phyloP scores from a whole-genome alignment of 2,888 invertebrate species.

The Thera britannica region DNA sequence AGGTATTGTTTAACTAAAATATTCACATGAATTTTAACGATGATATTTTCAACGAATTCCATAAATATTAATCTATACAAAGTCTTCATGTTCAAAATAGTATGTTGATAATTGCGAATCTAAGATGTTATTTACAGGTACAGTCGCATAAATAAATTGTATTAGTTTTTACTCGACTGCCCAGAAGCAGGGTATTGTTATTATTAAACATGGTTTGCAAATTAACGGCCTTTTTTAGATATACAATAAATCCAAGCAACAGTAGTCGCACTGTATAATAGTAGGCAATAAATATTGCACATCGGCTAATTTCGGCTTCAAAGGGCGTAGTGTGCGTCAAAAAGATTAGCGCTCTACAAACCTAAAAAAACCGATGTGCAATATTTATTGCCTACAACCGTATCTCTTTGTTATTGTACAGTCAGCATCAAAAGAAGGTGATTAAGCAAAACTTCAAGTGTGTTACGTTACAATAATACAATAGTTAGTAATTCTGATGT shows the following conservation, averaged over 20 bases:
- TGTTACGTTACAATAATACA: too few relatives aligned
- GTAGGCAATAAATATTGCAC: too few relatives aligned
- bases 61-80: slow-evolving; percentile 3
- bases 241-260: too few relatives aligned
- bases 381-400: background rate
- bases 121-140: too few relatives aligned
- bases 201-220: background rate
- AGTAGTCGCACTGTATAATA: too few relatives aligned
- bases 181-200: background rate
- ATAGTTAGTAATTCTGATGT: too few relatives aligned
- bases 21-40: background rate
- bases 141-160: too few relatives aligned
- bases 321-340: too few relatives aligned
- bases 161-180: background rate
- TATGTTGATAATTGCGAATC: too few relatives aligned
- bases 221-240: background rate
- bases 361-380: too few relatives aligned
- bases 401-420: background rate
- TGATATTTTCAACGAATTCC: background rate
- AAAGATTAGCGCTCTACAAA: too few relatives aligned
- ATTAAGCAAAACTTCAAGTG: background rate
- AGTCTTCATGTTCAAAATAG: background rate
- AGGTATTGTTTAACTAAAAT: background rate
- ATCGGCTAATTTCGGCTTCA: too few relatives aligned
- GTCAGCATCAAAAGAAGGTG: background rate